Base-by-base conservation (phyloP, 2,113 vertebrate species). In the Siniperca knerii region DNA sequence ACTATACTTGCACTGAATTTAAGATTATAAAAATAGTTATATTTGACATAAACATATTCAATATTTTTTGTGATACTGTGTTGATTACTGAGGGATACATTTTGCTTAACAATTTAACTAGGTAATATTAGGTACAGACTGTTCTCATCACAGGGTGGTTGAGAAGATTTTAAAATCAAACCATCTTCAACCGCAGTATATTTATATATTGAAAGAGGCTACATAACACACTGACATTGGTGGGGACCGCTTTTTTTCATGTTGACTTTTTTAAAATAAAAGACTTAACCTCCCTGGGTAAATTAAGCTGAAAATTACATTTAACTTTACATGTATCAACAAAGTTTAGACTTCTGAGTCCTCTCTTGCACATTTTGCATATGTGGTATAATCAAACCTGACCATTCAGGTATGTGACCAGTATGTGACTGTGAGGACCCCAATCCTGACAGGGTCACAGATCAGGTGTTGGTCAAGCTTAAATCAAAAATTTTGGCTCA, bases 371-470 rank as follows among this genome's bases (percentile, higher is more conserved):
- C 42, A 11, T 23, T 25, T 81, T 68, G 12, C 33, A 29, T 37
- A 65, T 25, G 78, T 75, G 68, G 29, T 33, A 52, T 65, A 71
- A 50, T 78, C n/a, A 57, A 52, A 81, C 25, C 25, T 66, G n/a
- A 65, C 2, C 33, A 0, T 44, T 71, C 16, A 29, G 29, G 29
- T 29, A 29, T 29, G 29, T 29, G 29, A 29, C 29, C 58, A 42
- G 79, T 75, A 21, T 33, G 9, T 64, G 69, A 82, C 29, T 42
- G 18, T 86, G 65, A 81, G 29, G 29, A 29, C 73, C 76, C 62
- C 37, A 70, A 89, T 86, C 81, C 75, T 13, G 25, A 21, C 81
- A 79, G 79, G 68, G 84, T 82, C 75, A 73, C 11, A 62, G 40
- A 42, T 70, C 83, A 79, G 29, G 25, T 83, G 16, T 29, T 8